phyloP scores from a whole-genome alignment of 2,113 vertebrate genomes.

The Corythornis vintsioides region DNA sequence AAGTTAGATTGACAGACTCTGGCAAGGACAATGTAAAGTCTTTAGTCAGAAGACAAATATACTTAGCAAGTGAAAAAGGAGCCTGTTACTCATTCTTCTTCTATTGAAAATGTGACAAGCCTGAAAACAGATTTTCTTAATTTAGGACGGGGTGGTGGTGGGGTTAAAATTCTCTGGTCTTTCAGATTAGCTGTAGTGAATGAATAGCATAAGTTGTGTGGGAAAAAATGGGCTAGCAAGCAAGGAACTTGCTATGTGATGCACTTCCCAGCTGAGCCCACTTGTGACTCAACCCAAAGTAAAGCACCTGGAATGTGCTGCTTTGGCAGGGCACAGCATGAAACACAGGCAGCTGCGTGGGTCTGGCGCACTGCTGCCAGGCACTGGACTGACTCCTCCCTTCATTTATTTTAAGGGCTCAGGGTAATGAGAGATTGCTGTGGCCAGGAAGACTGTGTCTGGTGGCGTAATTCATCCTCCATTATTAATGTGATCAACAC shows the following conservation, averaged over 20 bases:
- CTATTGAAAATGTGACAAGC: constrained; percentile 30
- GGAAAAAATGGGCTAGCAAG: not conserved
- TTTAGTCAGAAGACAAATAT: not conserved
- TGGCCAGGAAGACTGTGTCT: not conserved
- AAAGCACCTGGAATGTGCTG: constrained; percentile 42
- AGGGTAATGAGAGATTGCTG: constrained; percentile 51
- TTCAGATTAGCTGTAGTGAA: constrained; percentile 13
- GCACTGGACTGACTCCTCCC: not conserved
- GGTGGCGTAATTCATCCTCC: not conserved
- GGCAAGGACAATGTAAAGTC: not conserved
- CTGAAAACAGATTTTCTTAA: constrained; percentile 25
- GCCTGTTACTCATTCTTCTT: constrained; percentile 15
- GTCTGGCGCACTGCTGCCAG: not conserved
- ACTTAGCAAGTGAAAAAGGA: constrained; percentile 7
- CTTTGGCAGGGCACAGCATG: not conserved
- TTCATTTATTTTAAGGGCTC: not conserved
- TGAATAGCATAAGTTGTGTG: constrained; percentile 27
- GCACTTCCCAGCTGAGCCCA: not conserved
- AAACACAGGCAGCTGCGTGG: not conserved
- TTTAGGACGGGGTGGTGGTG: not conserved
- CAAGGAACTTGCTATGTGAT: not conserved
- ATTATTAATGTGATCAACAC: not conserved
- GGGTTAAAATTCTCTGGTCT: constrained; percentile 25
- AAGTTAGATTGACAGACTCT: not conserved
- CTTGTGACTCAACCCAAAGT: not conserved